Percentiles rank a stretch among this genome's conserved stretches.
Conservation (phyloP, 2,797 vertebrate genomes). For the Lophius americanus region DNA sequence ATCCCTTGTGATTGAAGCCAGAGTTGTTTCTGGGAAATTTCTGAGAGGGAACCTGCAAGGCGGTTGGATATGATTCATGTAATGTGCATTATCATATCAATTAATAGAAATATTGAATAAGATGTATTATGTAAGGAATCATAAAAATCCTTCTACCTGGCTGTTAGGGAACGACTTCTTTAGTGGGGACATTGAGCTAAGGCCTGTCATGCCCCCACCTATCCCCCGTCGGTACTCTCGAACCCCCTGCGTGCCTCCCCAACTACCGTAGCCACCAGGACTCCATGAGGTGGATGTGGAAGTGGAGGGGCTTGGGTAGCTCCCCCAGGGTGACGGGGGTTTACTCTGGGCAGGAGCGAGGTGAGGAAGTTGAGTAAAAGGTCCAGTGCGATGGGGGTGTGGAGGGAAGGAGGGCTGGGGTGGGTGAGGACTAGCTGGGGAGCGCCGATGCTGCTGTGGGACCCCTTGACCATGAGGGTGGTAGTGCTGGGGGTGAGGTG, state of each 20-base stretch:
- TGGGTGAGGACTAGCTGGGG: constrained; percentile 95
- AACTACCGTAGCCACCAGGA: constrained; percentile 93
- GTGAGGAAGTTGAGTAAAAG: constrained; percentile 96
- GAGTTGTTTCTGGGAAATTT: constrained; percentile 96
- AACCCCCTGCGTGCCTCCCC: constrained; percentile 94
- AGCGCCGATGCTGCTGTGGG: constrained; percentile 95
- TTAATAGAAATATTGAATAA: background rate
- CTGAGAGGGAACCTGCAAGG: constrained; percentile 89
- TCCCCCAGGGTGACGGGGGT: constrained; percentile 97
- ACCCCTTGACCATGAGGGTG: constrained; percentile 92
- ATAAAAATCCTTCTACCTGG: constrained; percentile 80
- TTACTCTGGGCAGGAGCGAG: constrained; percentile 95
- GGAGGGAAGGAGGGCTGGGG: constrained; percentile 92
- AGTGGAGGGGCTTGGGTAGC: constrained; percentile 96
- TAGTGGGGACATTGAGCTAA: constrained; percentile 96
- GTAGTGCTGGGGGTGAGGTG: constrained; percentile 96
- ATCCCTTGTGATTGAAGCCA: constrained; percentile 95
- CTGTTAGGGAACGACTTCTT: constrained; percentile 99
- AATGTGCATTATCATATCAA: background rate
- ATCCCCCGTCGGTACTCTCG: constrained; percentile 95
- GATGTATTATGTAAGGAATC: background rate
- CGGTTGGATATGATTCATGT: constrained; percentile 21
- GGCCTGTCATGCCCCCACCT: constrained; percentile 91
- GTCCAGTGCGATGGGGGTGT: constrained; percentile 94
- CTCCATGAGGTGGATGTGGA: constrained; percentile 96